Conservation (phyloP, 2,888 invertebrate species). For the Neocrepidodera transversa region DNA sequence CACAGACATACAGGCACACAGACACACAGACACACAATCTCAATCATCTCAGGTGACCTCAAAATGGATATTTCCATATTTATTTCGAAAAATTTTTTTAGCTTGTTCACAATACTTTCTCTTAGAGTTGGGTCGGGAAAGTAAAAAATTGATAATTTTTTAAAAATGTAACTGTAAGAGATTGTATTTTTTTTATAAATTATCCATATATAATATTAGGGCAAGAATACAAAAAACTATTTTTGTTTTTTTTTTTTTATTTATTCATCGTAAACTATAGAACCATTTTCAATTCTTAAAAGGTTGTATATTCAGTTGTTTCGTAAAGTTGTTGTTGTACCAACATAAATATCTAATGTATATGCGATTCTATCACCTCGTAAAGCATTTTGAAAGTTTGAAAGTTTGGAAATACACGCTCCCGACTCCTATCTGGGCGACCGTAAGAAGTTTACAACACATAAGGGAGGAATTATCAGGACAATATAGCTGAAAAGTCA, state of each 20-base stretch:
- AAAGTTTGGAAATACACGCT: constrained; percentile 39
- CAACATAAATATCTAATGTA: constrained; percentile 25
- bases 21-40: too few relatives aligned
- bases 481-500: constrained; percentile 43
- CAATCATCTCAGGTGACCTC: too few relatives aligned
- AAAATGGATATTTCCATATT: too few relatives aligned
- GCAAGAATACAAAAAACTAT: too few relatives aligned
- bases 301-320: not conserved
- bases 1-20: too few relatives aligned
- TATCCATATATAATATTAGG: too few relatives aligned
- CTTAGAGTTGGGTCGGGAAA: too few relatives aligned
- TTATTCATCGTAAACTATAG: not conserved
- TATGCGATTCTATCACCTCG: constrained; percentile 47
- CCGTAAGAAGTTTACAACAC: constrained; percentile 44
- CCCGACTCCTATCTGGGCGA: constrained; percentile 41
- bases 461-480: constrained; percentile 46
- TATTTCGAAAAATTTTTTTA: too few relatives aligned
- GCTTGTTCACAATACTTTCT: too few relatives aligned
- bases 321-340: constrained; percentile 15
- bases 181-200: too few relatives aligned
- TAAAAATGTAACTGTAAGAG: too few relatives aligned
- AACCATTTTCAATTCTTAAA: not conserved
- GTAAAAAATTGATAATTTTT: too few relatives aligned
- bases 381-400: constrained; percentile 46
- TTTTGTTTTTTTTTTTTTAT: not conserved